phyloP scores from a whole-genome alignment of 2,797 vertebrate species.

The Neosalanx taihuensis region DNA sequence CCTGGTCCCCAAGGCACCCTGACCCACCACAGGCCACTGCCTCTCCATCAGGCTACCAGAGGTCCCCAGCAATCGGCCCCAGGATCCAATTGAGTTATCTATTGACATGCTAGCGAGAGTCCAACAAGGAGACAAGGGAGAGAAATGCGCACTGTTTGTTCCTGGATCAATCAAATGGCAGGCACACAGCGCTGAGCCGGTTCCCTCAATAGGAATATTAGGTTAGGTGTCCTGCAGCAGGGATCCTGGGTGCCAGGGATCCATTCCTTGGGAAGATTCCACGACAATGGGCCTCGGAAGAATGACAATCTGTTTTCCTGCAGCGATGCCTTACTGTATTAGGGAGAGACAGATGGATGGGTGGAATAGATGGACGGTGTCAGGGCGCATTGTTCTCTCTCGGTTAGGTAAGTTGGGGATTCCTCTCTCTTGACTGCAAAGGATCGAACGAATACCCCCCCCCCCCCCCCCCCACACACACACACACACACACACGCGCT shows the following conservation, averaged over 20 bases:
- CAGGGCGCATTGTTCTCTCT: constrained; percentile 53
- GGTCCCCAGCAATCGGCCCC: constrained; percentile 35
- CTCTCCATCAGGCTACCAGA: constrained; percentile 49
- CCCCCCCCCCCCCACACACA: background rate
- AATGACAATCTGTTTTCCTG: constrained; percentile 61
- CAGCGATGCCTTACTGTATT: constrained; percentile 63
- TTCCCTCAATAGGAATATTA: constrained; percentile 49
- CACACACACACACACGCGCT: constrained; percentile 14
- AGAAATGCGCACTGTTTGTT: constrained; percentile 52
- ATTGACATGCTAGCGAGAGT: constrained; percentile 51
- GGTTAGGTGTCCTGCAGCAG: constrained; percentile 40
- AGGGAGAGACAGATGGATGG: constrained; percentile 63
- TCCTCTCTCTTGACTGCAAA: background rate
- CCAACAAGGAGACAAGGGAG: constrained; percentile 45
- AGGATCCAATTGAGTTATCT: constrained; percentile 61
- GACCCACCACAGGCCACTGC: constrained; percentile 30
- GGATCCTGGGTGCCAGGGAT: constrained; percentile 48
- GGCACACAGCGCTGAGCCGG: constrained; percentile 46
- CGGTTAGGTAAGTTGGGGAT: constrained; percentile 23
- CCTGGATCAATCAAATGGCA: constrained; percentile 62
- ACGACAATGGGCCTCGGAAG: constrained; percentile 63
- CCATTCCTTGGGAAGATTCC: constrained; percentile 59
- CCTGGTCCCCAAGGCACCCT: constrained; percentile 41
- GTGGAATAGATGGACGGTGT: constrained; percentile 33
- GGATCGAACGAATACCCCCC: no score